These are phyloP conservation scores for Phymorhynchus buccinoides DNA, from an alignment of 1,140 invertebrate species.

Conservation along the genomic window DNA sequence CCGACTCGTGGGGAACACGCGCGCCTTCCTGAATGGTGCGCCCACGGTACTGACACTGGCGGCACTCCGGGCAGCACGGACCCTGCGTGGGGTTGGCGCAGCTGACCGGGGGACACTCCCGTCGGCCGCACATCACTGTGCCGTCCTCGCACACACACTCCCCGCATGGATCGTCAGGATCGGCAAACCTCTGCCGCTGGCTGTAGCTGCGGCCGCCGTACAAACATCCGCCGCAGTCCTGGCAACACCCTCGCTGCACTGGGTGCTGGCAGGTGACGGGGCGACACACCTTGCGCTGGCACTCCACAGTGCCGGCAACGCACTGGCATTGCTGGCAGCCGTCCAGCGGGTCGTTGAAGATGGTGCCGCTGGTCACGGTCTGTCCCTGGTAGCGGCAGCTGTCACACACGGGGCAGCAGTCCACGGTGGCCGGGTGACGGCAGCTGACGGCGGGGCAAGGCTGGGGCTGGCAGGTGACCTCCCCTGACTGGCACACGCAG, in stretches of 20 bases:
- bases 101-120: slow-evolving; percentile 50
- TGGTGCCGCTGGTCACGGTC: not conserved
- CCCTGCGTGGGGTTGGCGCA: slow-evolving; percentile 60
- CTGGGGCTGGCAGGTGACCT: slow-evolving; percentile 56
- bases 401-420: slow-evolving; percentile 64
- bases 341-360: slow-evolving; percentile 46
- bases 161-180: slow-evolving; percentile 48
- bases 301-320: slow-evolving; percentile 49
- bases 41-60: slow-evolving; percentile 50
- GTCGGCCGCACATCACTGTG: slow-evolving; percentile 46
- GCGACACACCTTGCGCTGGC: slow-evolving; percentile 40
- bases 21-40: slow-evolving; percentile 42
- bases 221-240: slow-evolving; percentile 59
- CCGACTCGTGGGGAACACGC: slow-evolving; percentile 25
- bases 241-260: slow-evolving; percentile 55
- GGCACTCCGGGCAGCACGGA: slow-evolving; percentile 62
- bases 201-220: slow-evolving; percentile 49
- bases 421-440: slow-evolving; percentile 52
- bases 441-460: slow-evolving; percentile 57
- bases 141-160: slow-evolving; percentile 56
- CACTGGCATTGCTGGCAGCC: slow-evolving; percentile 53
- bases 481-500: slow-evolving; percentile 61
- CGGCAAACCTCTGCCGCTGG: slow-evolving; percentile 46
- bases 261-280: slow-evolving; percentile 54
- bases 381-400: slow-evolving; percentile 57